Percentiles rank a stretch among this genome's conserved stretches.
Evolutionary conservation across 2,797 vertebrate species (phyloP).

Genomic region (Discoglossus pictus): DNA sequence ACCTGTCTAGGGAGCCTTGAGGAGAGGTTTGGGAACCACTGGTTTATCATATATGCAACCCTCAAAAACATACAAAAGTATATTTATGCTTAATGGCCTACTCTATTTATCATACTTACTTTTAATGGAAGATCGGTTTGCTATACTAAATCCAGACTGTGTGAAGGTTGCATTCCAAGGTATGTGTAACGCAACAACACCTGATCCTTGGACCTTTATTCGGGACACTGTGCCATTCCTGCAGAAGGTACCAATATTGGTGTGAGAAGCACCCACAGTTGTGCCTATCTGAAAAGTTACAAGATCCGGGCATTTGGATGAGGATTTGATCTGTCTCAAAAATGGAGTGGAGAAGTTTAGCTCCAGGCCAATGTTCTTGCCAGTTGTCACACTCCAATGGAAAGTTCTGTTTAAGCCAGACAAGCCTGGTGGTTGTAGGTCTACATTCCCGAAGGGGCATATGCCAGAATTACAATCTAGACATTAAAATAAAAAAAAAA

Average conservation of each 20-base stretch:
- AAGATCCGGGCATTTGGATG: slow-evolving; percentile 71
- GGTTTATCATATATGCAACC: too few relatives aligned
- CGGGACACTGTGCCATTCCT: slow-evolving; percentile 68
- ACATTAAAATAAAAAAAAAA: slow-evolving; percentile 37
- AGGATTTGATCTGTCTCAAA: slow-evolving; percentile 78
- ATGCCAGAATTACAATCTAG: slow-evolving; percentile 67
- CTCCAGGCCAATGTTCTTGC: slow-evolving; percentile 70
- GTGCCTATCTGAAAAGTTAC: slow-evolving; percentile 73
- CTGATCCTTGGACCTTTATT: slow-evolving; percentile 68
- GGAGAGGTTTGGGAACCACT: too few relatives aligned
- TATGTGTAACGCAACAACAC: slow-evolving; percentile 62
- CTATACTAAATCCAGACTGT: slow-evolving; percentile 67
- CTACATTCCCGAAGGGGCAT: slow-evolving; percentile 71
- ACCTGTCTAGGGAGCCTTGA: too few relatives aligned
- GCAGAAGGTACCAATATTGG: slow-evolving; percentile 72
- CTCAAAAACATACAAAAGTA: neutral
- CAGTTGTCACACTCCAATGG: slow-evolving; percentile 77
- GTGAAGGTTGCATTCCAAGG: slow-evolving; percentile 60
- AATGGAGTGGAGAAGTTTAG: slow-evolving; percentile 77
- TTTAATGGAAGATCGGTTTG: slow-evolving; percentile 70
- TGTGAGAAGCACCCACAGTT: slow-evolving; percentile 31
- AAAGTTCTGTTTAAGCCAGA: slow-evolving; percentile 81
- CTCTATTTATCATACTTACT: slow-evolving; percentile 51
- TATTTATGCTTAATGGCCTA: neutral
- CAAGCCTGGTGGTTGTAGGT: slow-evolving; percentile 66